Percentiles rank a stretch among this genome's conserved stretches.
Evolutionary conservation across 1,140 invertebrate genomes (phyloP).

Genomic region (Lethrus apterus): DNA sequence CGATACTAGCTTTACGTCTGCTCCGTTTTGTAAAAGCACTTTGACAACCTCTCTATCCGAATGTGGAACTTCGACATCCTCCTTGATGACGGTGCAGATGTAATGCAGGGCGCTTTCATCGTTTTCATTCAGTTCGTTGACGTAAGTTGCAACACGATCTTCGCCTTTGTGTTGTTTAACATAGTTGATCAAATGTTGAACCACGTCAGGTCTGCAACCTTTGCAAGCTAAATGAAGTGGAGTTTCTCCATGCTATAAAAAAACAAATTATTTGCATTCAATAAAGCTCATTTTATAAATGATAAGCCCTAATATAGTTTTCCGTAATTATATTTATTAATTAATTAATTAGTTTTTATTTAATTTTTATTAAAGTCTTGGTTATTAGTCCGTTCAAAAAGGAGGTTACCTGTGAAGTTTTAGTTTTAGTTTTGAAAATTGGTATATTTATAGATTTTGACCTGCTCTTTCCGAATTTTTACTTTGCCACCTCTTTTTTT

Average conservation of each 20-base stretch:
- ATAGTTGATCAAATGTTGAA: slow-evolving; percentile 76
- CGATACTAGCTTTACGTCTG: slow-evolving; percentile 78
- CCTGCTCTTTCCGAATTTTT: too few relatives aligned
- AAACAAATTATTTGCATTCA: too few relatives aligned
- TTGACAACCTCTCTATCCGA: slow-evolving; percentile 88
- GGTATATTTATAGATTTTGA: too few relatives aligned
- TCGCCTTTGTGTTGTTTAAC: slow-evolving; percentile 67
- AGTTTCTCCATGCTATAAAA: slow-evolving; percentile 82
- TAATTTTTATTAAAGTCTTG: slow-evolving; percentile 2
- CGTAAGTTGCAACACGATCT: slow-evolving; percentile 63
- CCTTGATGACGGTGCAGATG: slow-evolving; percentile 70
- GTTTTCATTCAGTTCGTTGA: slow-evolving; percentile 78
- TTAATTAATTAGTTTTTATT: slow-evolving; percentile 13
- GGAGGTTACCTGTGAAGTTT: background rate
- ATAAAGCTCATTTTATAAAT: too few relatives aligned
- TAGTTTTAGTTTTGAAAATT: background rate
- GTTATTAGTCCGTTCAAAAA: too few relatives aligned
- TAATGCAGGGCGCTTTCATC: slow-evolving; percentile 92
- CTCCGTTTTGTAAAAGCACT: slow-evolving; percentile 80
- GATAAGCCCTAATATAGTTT: too few relatives aligned
- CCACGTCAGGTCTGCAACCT: slow-evolving; percentile 78
- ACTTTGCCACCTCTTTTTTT: too few relatives aligned
- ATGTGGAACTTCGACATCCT: slow-evolving; percentile 62
- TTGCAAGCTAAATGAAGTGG: slow-evolving; percentile 85
- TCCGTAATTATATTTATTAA: too few relatives aligned